These are phyloP conservation scores for Myripristis murdjan DNA, from an alignment of 2,797 vertebrate genomes.

Conservation along the genomic window DNA sequence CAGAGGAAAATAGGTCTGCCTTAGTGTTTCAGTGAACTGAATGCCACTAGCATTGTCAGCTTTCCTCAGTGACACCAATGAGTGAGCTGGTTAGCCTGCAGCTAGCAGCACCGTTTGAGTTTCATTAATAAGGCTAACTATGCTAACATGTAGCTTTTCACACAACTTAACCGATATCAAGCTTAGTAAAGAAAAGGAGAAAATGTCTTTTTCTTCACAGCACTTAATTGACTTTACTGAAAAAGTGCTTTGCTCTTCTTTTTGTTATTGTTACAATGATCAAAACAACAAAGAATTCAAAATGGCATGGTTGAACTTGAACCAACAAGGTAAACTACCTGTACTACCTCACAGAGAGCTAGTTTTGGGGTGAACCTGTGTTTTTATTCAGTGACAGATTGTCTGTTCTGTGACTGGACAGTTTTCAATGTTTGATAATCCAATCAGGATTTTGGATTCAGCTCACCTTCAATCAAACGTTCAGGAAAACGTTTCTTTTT, in stretches of 20 bases:
- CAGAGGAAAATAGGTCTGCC: not conserved
- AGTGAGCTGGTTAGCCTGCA: not conserved
- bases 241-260: slow-evolving; percentile 2
- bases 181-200: not conserved
- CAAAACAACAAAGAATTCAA: slow-evolving; percentile 16
- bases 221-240: slow-evolving; percentile 1
- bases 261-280: not conserved
- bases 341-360: slow-evolving; percentile 65
- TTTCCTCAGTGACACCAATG: not conserved
- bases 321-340: slow-evolving; percentile 34
- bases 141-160: not conserved
- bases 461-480: not conserved
- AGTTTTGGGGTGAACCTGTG: slow-evolving; percentile 23
- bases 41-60: not conserved
- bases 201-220: not conserved
- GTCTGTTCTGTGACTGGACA: not conserved
- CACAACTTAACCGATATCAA: not conserved
- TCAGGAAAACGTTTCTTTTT: slow-evolving; percentile 25
- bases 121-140: not conserved
- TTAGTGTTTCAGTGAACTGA: slow-evolving; percentile 18
- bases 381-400: slow-evolving; percentile 26
- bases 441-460: slow-evolving; percentile 10
- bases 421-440: slow-evolving; percentile 6
- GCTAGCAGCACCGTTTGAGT: not conserved
- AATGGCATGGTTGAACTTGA: slow-evolving; percentile 30